Evolutionary conservation across 1,140 invertebrate genomes (phyloP), one percentile per base, ranked within the genome.

Genomic region (Lasioglossum baleicum): DNA sequence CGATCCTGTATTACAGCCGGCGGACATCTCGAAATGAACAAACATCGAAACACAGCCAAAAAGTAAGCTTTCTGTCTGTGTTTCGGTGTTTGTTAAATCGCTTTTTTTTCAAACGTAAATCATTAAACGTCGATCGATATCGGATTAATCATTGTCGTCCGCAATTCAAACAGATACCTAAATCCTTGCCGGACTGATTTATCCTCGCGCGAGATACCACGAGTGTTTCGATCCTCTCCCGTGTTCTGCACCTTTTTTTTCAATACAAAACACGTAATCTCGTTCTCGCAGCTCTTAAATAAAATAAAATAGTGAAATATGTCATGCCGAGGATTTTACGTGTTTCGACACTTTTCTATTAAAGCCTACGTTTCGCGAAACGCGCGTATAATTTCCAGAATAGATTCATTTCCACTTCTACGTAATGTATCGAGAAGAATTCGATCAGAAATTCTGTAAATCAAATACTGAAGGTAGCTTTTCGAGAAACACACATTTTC

Each of bases 121-220:
- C 75, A 77, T 77, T n/a, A n/a, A 35, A 64, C 58, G 31, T 71
- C 67, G 42, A 71, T 77, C 67, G 75, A 71, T 77, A 77, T 26
- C 67, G 42, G 66, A 77, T 77, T 77, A 77, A 58, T 44, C n/a
- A 48, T 51, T 44, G 51, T 56, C 48, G 67, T 71, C 20, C 58
- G 67, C 71, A 71, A 77, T 51, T 77, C 75, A 71, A 71, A 63
- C 58, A 48, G 42, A 22, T 64, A 70, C 67, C 66, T 70, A 77
- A 71, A 77, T 77, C 58, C 67, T 64, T 68, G 31, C 17, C 40
- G 2, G 7, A 66, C n/a, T 63, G 75, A 77, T 77, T 77, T 77
- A 77, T 77, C n/a, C 44, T 15, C 44, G 44, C 6, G 15, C 35
- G 56, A 44, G 74, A 75, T 75, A 68, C 7, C 17, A 44, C 42